Conservation (phyloP, 2,797 vertebrate genomes). For the Rhyacichthys aspro region DNA sequence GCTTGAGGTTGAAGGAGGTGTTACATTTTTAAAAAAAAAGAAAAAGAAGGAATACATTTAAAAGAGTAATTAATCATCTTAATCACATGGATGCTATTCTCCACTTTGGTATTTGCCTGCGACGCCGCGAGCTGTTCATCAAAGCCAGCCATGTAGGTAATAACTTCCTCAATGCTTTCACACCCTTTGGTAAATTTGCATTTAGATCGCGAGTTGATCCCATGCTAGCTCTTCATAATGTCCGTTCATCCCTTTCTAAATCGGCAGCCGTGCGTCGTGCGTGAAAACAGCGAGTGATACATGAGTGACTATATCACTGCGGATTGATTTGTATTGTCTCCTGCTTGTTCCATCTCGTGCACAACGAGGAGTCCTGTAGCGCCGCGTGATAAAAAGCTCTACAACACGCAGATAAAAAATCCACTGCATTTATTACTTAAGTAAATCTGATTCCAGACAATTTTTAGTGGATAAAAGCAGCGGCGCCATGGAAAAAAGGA, state of each 20-base stretch:
- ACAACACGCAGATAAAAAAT: neutral
- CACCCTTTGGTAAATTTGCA: slow-evolving; percentile 69
- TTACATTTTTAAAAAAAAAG: slow-evolving; percentile 19
- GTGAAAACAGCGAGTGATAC: slow-evolving; percentile 33
- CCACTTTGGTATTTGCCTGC: slow-evolving; percentile 70
- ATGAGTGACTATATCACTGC: slow-evolving; percentile 45
- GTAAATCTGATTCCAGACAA: slow-evolving; percentile 11
- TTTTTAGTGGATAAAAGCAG: neutral
- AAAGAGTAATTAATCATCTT: slow-evolving; percentile 79
- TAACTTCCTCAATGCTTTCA: slow-evolving; percentile 73
- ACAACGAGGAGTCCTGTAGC: slow-evolving; percentile 18
- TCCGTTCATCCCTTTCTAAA: slow-evolving; percentile 58
- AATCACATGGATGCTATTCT: slow-evolving; percentile 72
- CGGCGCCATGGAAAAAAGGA: neutral
- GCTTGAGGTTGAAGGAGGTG: slow-evolving; percentile 49
- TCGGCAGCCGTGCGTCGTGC: slow-evolving; percentile 41
- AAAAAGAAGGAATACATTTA: slow-evolving; percentile 51
- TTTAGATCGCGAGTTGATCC: slow-evolving; percentile 76
- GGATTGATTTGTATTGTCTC: slow-evolving; percentile 44
- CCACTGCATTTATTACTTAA: neutral
- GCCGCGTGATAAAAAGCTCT: slow-evolving; percentile 4
- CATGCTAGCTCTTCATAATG: slow-evolving; percentile 67
- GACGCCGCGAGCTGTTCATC: slow-evolving; percentile 73
- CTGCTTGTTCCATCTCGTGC: slow-evolving; percentile 16
- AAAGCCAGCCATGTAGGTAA: slow-evolving; percentile 79